Conservation (phyloP, 2,113 vertebrate genomes). For the Pelodiscus sinensis region DNA sequence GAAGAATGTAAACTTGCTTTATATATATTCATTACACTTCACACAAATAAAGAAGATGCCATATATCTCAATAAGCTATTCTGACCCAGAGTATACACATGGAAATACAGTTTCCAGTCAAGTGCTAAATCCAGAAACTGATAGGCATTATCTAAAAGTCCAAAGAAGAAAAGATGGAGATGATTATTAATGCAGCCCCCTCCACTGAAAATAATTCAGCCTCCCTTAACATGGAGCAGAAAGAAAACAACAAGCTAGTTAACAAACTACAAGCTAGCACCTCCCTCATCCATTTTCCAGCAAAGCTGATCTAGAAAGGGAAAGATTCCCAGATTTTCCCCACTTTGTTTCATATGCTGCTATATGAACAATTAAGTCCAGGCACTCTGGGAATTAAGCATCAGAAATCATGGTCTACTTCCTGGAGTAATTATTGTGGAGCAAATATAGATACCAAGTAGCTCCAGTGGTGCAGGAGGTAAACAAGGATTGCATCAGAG, state of each 20-base stretch:
- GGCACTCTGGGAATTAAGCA: background rate
- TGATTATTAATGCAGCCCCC: background rate
- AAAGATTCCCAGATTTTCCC: background rate
- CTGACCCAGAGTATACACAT: background rate
- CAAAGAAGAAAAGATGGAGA: background rate
- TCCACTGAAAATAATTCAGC: background rate
- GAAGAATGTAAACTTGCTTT: background rate
- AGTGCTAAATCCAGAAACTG: background rate
- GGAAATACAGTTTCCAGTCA: background rate
- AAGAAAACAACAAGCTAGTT: background rate
- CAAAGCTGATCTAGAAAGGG: background rate
- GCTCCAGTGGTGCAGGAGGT: background rate
- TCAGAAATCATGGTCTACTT: background rate
- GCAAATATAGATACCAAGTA: background rate
- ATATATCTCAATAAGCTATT: background rate
- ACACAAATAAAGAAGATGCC: background rate
- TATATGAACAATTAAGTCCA: constrained; percentile 32
- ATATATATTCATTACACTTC: background rate
- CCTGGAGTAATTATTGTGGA: background rate
- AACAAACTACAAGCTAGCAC: background rate
- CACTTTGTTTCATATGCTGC: constrained; percentile 5
- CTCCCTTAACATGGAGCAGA: constrained; percentile 1
- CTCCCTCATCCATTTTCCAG: background rate
- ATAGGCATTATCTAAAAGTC: background rate
- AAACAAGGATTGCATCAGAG: constrained; percentile 13